Base-by-base conservation (phyloP, 2,888 invertebrate species). In the Diarsia dahlii region DNA sequence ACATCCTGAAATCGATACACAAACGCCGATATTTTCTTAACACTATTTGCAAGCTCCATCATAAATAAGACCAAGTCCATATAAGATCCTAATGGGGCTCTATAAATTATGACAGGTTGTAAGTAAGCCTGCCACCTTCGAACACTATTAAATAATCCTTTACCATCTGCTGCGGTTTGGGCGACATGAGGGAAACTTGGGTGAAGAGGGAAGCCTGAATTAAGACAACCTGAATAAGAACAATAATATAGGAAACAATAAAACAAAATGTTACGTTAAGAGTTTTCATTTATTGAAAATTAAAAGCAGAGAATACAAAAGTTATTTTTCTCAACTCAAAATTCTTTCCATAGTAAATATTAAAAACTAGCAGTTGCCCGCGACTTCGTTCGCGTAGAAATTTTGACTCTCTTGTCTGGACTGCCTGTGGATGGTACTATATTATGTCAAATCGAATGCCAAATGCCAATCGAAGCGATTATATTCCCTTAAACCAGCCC, bases 71-170 rank as follows among this genome's bases (percentile, higher is more conserved):
- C 23, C 45, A 39, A 58, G 39, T 48, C 54, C 20, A 34, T 72
- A 78, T 73, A 78, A 78, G 60, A 84, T 73, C 60, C 23, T 74
- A 67, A 73, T 56, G 56, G 73, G 62, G 23, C 48, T 23, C 48
- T 56, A 69, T 84, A 84, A 84, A 81, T 79, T 73, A 67, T 70
- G 84, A 20, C 69, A 83, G 69, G 39, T 68, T 69, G 60, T 79
- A 68, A 64, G 65, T 78, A 77, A 82, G 71, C 64, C 78, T 48
- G 52, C 63, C 56, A 45, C 68, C 68, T 69, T 74, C 28, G 28
- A 73, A 69, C 50, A 66, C 69, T 46, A 79, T 78, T 78, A 78
- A 80, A 78, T 72, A 73, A 79, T 65, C 81, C 80, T 58, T 69
- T 69, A 52, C 69, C 84, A 81, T 79, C 65, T 83, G 84, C 62